These are phyloP conservation scores for Prunella strophiata DNA, from an alignment of 2,797 vertebrate species.

Conservation along the genomic window DNA sequence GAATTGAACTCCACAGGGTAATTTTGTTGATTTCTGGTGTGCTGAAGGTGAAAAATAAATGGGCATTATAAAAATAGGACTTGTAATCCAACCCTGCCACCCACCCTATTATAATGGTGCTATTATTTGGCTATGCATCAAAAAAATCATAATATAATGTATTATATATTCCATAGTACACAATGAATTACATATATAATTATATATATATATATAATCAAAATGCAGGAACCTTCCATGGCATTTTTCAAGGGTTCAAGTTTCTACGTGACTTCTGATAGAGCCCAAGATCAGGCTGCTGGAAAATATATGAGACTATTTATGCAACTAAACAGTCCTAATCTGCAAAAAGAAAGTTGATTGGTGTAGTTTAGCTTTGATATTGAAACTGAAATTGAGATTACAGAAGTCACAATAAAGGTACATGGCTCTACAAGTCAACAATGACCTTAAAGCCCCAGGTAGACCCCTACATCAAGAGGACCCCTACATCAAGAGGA, in stretches of 20 bases:
- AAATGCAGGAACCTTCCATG: background rate
- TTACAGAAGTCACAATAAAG: background rate
- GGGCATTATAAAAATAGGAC: background rate
- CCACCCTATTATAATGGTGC: background rate
- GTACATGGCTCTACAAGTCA: background rate
- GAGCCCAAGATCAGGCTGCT: background rate
- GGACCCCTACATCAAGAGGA: background rate
- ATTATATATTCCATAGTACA: background rate
- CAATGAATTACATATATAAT: background rate
- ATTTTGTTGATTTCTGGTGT: background rate
- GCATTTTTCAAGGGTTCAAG: background rate
- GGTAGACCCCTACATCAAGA: background rate
- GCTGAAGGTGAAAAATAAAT: background rate
- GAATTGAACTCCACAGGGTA: background rate
- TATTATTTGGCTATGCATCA: background rate
- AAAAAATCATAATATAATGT: background rate
- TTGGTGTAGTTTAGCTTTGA: background rate
- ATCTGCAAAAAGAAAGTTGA: background rate
- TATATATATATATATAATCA: background rate
- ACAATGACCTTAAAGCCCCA: background rate
- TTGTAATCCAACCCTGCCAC: rapidly evolving
- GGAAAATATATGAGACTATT: background rate
- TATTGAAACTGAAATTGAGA: background rate
- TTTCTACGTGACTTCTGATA: background rate
- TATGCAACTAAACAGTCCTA: rapidly evolving